phyloP scores from a whole-genome alignment of 2,113 vertebrate genomes.

The Athene cunicularia region DNA sequence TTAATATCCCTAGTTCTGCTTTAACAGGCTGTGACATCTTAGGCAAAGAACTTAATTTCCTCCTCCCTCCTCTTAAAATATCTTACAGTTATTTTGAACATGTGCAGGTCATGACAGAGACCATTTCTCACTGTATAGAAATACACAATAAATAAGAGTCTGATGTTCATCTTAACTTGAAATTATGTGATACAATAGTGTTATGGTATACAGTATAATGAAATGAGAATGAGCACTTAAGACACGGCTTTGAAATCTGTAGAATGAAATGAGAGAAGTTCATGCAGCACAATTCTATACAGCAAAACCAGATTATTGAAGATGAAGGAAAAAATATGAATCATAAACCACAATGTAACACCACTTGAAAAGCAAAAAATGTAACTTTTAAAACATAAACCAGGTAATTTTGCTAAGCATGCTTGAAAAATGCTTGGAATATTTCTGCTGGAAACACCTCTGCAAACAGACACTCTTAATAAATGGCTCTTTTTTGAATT shows the following conservation, averaged over 20 bases:
- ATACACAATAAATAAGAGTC: background rate
- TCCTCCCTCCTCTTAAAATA: background rate
- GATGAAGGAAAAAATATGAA: background rate
- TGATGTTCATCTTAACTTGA: background rate
- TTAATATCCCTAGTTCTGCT: background rate
- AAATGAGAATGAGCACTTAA: background rate
- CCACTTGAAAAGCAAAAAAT: background rate
- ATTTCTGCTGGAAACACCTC: background rate
- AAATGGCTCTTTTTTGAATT: slow-evolving; percentile 1
- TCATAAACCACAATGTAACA: background rate
- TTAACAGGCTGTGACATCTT: background rate
- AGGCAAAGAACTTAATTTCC: background rate
- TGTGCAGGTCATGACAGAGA: background rate
- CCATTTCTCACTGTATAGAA: background rate
- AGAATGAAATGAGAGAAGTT: background rate
- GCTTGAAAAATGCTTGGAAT: background rate
- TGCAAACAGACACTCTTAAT: background rate
- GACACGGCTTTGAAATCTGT: background rate
- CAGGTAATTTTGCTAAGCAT: background rate
- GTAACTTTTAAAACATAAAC: background rate
- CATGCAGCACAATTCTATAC: background rate
- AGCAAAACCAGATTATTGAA: slow-evolving; percentile 8
- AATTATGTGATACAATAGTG: background rate
- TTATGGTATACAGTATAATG: background rate
- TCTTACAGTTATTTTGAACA: background rate